phyloP scores from a whole-genome alignment of 2,888 invertebrate genomes.

The Quadroppia sp. region DNA sequence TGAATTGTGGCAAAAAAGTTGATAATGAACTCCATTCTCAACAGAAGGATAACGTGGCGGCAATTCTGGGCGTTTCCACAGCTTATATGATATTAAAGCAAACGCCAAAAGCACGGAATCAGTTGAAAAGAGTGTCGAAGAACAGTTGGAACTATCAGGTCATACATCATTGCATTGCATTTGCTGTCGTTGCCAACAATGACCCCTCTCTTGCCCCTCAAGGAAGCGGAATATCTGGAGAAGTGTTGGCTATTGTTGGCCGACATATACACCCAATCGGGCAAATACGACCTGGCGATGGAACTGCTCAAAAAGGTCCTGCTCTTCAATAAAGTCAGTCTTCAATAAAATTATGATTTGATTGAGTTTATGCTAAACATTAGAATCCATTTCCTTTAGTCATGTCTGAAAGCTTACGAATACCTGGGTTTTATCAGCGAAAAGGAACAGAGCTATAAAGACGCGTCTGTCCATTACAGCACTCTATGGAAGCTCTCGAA shows the following conservation, averaged over 20 bases:
- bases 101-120: constrained; percentile 82
- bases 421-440: constrained; percentile 79
- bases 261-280: constrained; percentile 73
- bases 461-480: constrained; percentile 75
- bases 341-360: not conserved
- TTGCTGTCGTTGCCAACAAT: not conserved
- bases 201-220: not conserved
- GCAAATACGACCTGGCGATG: constrained; percentile 78
- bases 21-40: not conserved
- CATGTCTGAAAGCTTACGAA: constrained; percentile 86
- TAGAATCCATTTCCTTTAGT: constrained; percentile 55
- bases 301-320: constrained; percentile 64
- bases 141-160: constrained; percentile 81
- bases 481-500: constrained; percentile 81
- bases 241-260: constrained; percentile 91
- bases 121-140: constrained; percentile 80
- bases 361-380: too few relatives aligned
- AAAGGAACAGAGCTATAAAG: constrained; percentile 83
- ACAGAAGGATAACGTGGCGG: constrained; percentile 68
- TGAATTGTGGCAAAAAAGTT: not conserved
- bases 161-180: constrained; percentile 18
- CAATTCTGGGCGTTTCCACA: constrained; percentile 76
- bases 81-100: constrained; percentile 84
- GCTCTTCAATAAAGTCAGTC: constrained; percentile 55
- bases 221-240: constrained; percentile 89